These are phyloP conservation scores for Periophthalmus modestus DNA, from an alignment of 2,113 vertebrate genomes.

Conservation along the genomic window DNA sequence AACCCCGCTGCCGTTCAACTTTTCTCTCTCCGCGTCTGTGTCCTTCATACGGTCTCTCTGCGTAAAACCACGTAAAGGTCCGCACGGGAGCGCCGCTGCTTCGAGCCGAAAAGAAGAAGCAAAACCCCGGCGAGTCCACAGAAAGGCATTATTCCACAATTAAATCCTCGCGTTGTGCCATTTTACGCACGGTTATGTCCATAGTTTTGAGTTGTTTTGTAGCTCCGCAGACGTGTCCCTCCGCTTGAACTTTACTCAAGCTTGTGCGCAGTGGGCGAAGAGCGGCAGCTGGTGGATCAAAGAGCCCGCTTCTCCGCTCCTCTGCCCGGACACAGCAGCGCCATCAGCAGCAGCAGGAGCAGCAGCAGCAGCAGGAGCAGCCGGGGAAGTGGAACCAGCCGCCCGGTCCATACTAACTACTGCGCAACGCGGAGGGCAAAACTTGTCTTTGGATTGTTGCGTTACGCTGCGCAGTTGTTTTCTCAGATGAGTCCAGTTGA, in stretches of 20 bases:
- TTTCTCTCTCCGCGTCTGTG: constrained; percentile 43
- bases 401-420: constrained; percentile 74
- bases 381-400: constrained; percentile 55
- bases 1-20: constrained; percentile 54
- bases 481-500: constrained; percentile 84
- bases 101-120: constrained; percentile 35
- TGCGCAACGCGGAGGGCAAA: constrained; percentile 7
- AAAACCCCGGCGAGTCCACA: constrained; percentile 35
- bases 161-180: constrained; percentile 27
- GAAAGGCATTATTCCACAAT: constrained; percentile 49
- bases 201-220: neutral
- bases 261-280: constrained; percentile 54
- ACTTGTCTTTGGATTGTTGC: neutral
- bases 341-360: constrained; percentile 43
- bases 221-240: constrained; percentile 10
- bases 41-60: constrained; percentile 66
- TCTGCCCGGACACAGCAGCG: constrained; percentile 46
- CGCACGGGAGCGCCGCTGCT: constrained; percentile 38
- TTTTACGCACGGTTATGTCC: neutral
- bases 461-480: constrained; percentile 80
- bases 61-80: constrained; percentile 54
- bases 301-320: constrained; percentile 47
- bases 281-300: constrained; percentile 33
- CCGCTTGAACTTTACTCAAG: constrained; percentile 46
- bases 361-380: constrained; percentile 56